Evolutionary conservation across 2,888 invertebrate species (phyloP), one percentile per base, ranked within the genome.

Genomic region (Homarus gammarus): DNA sequence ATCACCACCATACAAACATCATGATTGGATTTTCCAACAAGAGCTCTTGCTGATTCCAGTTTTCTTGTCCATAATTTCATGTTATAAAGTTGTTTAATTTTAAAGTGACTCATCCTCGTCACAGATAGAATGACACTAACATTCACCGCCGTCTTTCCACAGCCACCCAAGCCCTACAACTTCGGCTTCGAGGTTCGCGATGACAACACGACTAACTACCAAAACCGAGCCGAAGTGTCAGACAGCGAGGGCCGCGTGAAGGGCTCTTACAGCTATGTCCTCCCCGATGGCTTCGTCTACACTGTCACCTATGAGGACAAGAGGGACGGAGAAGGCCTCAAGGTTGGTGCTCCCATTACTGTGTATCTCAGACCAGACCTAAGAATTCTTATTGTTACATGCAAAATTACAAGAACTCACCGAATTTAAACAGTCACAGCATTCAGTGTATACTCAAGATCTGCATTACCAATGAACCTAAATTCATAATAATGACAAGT

Each of bases 261-360:
- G 38, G 91, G 91, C 10, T 91, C 91, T 38, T 91, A 91, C 90
- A 91, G 91, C 81, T 91, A 91, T 82, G 91, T 91, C 33, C 87
- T 91, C 31, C 91, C 91, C 40, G 91, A 91, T 40, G 90, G 90
- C 56, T 91, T 87, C 51, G 91, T 91, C 82, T 91, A 91, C 84
- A 91, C 91, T 40, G 68, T 90, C 90, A 90, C 87, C 8, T 91
- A 91, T 68, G 90, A 91, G 70, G 91, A 91, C 61, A 90, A 91
- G 36, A 91, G 87, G 86, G 91, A 90, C 40, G 91, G 91, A 5
- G 44, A 84, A 18, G 91, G 91, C 10, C 82, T 90, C 49, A 87
- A 87, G 90, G 91, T 91, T 15, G 78, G 87, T 44, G 15, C n/a
- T 27, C 61, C 22, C n/a, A n/a, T n/a, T n/a, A n/a, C n/a, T n/a